Evolutionary conservation across 2,888 invertebrate species (phyloP), one percentile per base, ranked within the genome.

Genomic region (Entomobrya proxima): DNA sequence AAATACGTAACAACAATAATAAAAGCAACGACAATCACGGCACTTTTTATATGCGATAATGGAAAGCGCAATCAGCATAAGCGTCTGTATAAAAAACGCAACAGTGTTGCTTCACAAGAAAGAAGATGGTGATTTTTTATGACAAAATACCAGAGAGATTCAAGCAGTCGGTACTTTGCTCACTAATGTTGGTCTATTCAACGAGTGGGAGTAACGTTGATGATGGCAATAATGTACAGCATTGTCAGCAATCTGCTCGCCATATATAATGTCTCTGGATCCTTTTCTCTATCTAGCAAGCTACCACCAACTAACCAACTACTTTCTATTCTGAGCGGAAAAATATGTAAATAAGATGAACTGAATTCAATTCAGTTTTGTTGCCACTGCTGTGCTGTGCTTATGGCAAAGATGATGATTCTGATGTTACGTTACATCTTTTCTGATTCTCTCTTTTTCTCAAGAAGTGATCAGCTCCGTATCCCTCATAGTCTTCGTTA

Each of bases 271-370:
- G 50, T 67, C 47, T 1, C 47, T 50, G 72, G 11, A 6, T 30
- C 61, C 9, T 44, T 44, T 44, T 69, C 44, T 69, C 11, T 40
- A 40, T 61, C 44, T 15, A 32, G 47, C 58, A 30, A 30, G 3
- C 58, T 24, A 72, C 50, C 72, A 72, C 47, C 18, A 11, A 47
- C 80, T 52, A 50, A 77, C 61, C 77, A 50, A 77, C 80, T 80
- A 72, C 80, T 80, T 80, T 80, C 80, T 80, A 80, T 80, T 80
- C 80, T 80, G 80, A 80, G 55, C 80, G 80, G 80, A 80, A 80
- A 80, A 80, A 80, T 80, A 80, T 80, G 80, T 80, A 80, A 80
- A 80, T 80, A 80, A 80, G 69, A 69, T 72, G 80, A 80, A 80
- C 69, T 80, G 72, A 80, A 80, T 80, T 80, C 80, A 80, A 80